Percentiles rank a stretch among this genome's conserved stretches.
Conservation (phyloP, 2,888 invertebrate species). For the Chrysolina haemoptera region DNA sequence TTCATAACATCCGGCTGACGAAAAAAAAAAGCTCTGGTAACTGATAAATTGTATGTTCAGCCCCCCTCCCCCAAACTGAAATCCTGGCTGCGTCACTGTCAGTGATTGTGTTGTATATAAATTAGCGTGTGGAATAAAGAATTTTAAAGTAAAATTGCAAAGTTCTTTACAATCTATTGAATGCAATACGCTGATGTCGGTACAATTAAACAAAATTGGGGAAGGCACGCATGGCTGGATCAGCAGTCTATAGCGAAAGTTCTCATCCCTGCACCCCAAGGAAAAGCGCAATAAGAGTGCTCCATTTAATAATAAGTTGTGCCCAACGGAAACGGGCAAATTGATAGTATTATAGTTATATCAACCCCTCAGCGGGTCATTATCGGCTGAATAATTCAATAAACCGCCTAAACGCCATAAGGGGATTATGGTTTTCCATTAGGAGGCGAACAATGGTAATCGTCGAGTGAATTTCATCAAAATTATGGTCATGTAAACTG, state of each 20-base stretch:
- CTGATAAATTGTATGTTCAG: no score
- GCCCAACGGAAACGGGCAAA: conserved; percentile 39
- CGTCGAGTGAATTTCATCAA: conserved; percentile 35
- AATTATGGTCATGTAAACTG: conserved; percentile 45
- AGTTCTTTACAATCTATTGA: no score
- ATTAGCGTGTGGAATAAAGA: no score
- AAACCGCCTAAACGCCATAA: conserved; percentile 37
- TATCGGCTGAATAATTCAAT: conserved; percentile 46
- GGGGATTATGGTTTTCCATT: conserved; percentile 17
- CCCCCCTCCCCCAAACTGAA: no score
- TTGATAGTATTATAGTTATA: conserved; percentile 41
- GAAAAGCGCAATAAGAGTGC: conserved; percentile 28
- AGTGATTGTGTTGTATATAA: no score
- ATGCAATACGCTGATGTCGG: not conserved
- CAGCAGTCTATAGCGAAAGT: conserved; percentile 12
- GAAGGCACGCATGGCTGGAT: conserved; percentile 15
- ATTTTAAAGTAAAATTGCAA: no score
- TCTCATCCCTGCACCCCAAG: not conserved
- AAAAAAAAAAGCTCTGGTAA: no score
- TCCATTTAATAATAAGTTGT: conserved; percentile 34
- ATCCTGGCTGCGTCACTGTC: no score
- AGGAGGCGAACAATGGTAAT: not conserved
- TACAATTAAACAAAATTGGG: not conserved
- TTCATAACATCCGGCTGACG: no score
- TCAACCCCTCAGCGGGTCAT: conserved; percentile 38